Evolutionary conservation across 2,113 vertebrate genomes (phyloP).

Genomic region (Phodopus roborovskii): DNA sequence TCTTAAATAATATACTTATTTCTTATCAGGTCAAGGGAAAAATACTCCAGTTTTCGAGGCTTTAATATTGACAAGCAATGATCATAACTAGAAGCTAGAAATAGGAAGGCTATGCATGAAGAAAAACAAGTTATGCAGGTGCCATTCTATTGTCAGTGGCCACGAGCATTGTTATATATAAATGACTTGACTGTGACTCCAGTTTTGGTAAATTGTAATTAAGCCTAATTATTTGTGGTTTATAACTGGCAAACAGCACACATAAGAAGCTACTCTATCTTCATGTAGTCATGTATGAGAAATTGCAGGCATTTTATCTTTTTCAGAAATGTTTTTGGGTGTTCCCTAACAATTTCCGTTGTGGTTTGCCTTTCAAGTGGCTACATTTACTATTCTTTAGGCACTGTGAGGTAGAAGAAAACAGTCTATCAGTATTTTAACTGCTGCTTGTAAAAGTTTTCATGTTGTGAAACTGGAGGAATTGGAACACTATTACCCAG

Average conservation of each 20-base stretch:
- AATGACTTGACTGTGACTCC: background rate
- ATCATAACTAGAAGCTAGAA: background rate
- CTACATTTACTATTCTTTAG: constrained; percentile 58
- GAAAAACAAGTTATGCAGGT: background rate
- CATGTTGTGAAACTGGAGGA: constrained; percentile 16
- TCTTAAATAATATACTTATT: constrained; percentile 31
- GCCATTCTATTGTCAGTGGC: background rate
- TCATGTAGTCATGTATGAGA: constrained; percentile 49
- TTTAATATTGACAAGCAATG: background rate
- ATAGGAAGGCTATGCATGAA: background rate
- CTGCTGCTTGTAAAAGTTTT: constrained; percentile 31
- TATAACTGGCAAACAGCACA: constrained; percentile 33
- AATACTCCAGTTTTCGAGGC: background rate
- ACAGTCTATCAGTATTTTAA: constrained; percentile 12
- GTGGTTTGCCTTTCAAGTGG: constrained; percentile 76
- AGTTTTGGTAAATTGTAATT: constrained; percentile 23
- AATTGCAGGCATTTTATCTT: background rate
- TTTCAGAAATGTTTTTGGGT: constrained; percentile 73
- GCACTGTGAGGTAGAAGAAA: constrained; percentile 34
- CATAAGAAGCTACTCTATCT: background rate
- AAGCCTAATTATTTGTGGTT: constrained; percentile 50
- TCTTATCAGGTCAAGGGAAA: constrained; percentile 28
- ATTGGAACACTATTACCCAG: background rate
- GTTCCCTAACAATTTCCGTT: constrained; percentile 76
- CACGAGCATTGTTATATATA: background rate